These are phyloP conservation scores for Palythoa heliodiscus DNA, from an alignment of 92 coral and sea anemone genomes.

Conservation along the genomic window DNA sequence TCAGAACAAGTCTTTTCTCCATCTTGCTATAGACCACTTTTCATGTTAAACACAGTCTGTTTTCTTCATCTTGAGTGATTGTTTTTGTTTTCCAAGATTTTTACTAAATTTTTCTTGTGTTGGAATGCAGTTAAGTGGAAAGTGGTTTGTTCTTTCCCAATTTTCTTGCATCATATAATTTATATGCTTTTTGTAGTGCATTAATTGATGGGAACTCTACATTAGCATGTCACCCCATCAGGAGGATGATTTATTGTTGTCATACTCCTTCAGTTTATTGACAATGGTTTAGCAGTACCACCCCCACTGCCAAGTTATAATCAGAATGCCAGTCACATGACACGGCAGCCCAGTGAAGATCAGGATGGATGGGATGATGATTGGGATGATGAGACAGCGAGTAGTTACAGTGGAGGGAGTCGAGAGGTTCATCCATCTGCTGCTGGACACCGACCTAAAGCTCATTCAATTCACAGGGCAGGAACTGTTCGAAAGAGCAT, in stretches of 20 bases:
- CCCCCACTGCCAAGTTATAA: constrained; percentile 24
- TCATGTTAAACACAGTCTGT: too few relatives aligned
- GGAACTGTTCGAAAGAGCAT: constrained; percentile 95
- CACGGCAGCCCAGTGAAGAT: constrained; percentile 42
- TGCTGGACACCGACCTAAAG: constrained; percentile 63
- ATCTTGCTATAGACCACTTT: too few relatives aligned
- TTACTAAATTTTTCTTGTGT: too few relatives aligned
- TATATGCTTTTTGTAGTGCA: too few relatives aligned
- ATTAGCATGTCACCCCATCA: too few relatives aligned
- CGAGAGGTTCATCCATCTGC: constrained; percentile 51
- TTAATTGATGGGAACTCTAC: too few relatives aligned
- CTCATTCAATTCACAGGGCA: constrained; percentile 69
- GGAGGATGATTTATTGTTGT: neutral
- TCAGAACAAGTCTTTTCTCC: too few relatives aligned
- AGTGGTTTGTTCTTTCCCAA: too few relatives aligned
- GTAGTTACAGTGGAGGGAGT: constrained; percentile 86
- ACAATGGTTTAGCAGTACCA: constrained; percentile 16
- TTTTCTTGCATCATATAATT: too few relatives aligned
- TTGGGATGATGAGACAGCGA: constrained; percentile 80
- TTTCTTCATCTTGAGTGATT: too few relatives aligned
- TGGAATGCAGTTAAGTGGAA: too few relatives aligned
- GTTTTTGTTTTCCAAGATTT: too few relatives aligned
- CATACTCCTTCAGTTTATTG: constrained; percentile 10
- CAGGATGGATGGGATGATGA: constrained; percentile 82
- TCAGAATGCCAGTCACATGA: constrained; percentile 4